Base-by-base conservation (phyloP, 1,140 invertebrate genomes). In the Drosophila nigromelanica region DNA sequence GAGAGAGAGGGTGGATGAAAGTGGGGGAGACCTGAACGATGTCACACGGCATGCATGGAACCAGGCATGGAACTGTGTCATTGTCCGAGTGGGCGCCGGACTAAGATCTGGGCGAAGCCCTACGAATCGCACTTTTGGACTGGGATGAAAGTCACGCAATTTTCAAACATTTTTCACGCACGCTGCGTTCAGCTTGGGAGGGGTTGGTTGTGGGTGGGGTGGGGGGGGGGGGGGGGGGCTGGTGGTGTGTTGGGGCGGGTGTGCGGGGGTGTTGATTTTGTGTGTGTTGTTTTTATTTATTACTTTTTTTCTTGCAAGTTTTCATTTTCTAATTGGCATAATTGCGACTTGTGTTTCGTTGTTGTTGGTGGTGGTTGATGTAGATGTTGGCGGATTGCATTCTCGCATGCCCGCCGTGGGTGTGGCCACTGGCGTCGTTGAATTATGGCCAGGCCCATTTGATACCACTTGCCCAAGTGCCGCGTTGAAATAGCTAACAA, bases 321-420 rank as follows among this genome's bases (percentile, higher is more conserved):
- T 74, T 85, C 80, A 62, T 78, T 80, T 86, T 77, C 82, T 87
- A 87, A 87, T 81, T 86, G 82, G 75, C 82, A 92, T 94, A 94
- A 58, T 92, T 93, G 78, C 86, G 93, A 70, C 91, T 94, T 76
- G 92, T 93, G 27, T 47, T 76, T 76, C 58, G 43, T 61, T 60
- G 48, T 15, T 43, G 50, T 55, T 55, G 56, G 54, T 73, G 47
- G 12, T 58, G 35, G 37, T 39, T 51, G 48, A 24, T 35, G 39
- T 30, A 43, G 52, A 35, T 58, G 51, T 50, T 64, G 62, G 47
- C 52, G 52, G 47, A 18, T 71, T 93, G 69, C 75, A 87, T 89
- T 89, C 79, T 78, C 71, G 79, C 83, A 79, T 82, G 76, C 76
- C 70, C 69, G 21, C 59, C 48, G 35, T 74, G 73, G 83, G 79